These are phyloP conservation scores for Muricea muricata DNA, from an alignment of 92 coral and sea anemone genomes.

Conservation along the genomic window DNA sequence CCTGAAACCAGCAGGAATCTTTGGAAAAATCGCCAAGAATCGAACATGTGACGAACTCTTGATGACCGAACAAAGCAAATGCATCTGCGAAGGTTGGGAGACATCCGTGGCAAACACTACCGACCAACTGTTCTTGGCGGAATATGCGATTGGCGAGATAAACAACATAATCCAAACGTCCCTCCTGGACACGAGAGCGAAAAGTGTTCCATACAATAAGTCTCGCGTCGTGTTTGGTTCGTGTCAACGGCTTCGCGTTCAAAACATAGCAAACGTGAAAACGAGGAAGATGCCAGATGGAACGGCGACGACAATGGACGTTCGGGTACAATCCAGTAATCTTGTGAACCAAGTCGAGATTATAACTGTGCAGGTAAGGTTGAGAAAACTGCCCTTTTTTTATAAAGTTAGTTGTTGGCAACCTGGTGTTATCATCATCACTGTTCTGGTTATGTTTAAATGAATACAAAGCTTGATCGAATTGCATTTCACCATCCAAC, in stretches of 20 bases:
- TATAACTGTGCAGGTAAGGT: conserved; percentile 62
- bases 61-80: neutral
- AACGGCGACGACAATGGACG: conserved; percentile 61
- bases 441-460: too few species aligned
- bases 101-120: neutral
- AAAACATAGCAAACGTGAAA: conserved; percentile 65
- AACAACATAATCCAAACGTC: conserved; percentile 13
- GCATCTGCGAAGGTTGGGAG: conserved; percentile 22
- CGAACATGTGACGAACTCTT: conserved; percentile 15
- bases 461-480: too few species aligned
- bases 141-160: neutral
- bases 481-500: too few species aligned
- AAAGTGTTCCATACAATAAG: neutral
- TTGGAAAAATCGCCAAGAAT: neutral
- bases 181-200: neutral
- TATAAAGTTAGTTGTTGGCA: too few species aligned
- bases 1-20: conserved; percentile 12
- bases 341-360: conserved; percentile 67
- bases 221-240: conserved; percentile 35
- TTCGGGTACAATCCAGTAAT: conserved; percentile 69
- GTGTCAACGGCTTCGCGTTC: conserved; percentile 63
- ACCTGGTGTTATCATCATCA: too few species aligned
- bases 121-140: conserved; percentile 1
- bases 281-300: conserved; percentile 62
- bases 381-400: neutral